phyloP scores from a whole-genome alignment of 1,140 invertebrate species.

The Drosophila nikananu region DNA sequence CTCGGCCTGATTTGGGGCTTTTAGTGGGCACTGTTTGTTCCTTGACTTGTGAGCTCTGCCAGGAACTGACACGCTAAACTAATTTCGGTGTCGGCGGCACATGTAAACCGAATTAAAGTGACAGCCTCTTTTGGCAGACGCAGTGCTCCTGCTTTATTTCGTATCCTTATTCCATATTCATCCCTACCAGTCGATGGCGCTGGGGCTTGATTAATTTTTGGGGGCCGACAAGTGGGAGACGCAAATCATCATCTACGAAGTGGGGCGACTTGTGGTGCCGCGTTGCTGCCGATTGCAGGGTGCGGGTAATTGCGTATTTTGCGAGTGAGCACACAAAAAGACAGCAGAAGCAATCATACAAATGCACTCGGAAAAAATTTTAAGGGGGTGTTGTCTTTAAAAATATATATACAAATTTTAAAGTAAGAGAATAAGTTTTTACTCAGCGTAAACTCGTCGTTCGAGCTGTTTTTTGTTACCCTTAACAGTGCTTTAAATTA shows the following conservation, averaged over 20 bases:
- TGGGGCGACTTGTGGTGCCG: constrained; percentile 25
- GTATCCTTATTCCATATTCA: constrained; percentile 12
- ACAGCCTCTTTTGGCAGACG: constrained; percentile 51
- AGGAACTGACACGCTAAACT: constrained; percentile 74
- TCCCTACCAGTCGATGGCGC: constrained; percentile 24
- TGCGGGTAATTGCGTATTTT: constrained; percentile 77
- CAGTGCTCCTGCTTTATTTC: constrained; percentile 28
- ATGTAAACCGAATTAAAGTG: constrained; percentile 68
- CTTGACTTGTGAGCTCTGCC: constrained; percentile 43
- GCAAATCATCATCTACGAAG: constrained; percentile 63
- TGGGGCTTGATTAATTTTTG: constrained; percentile 76
- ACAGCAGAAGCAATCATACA: constrained; percentile 31
- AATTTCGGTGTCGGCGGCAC: constrained; percentile 75
- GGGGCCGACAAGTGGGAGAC: constrained; percentile 65
- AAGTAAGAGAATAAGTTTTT: background rate
- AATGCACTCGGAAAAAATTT: constrained; percentile 20
- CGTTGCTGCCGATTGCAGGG: constrained; percentile 25
- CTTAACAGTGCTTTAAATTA: no score
- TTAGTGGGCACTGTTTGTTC: constrained; percentile 26
- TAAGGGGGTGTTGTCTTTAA: no score
- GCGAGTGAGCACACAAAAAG: constrained; percentile 56
- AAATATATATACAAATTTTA: background rate
- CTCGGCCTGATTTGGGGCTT: constrained; percentile 35
- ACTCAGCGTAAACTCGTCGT: accelerated
- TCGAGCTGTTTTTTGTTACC: background rate